Conservation (phyloP, 2,113 vertebrate species). For the Cyanoliseus patagonus region DNA sequence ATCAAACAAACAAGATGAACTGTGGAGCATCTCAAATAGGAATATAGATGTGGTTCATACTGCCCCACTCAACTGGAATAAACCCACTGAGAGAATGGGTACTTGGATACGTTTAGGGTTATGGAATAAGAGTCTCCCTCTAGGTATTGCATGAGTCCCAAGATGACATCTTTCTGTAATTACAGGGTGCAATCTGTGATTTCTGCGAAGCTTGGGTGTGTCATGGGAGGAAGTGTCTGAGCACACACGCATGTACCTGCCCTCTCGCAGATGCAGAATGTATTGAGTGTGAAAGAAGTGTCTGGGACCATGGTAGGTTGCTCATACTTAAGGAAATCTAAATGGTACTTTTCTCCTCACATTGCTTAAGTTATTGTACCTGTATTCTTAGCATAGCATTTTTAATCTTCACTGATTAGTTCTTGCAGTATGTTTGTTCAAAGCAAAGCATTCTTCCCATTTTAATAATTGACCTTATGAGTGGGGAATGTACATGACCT, state of each 20-base stretch:
- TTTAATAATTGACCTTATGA: background rate
- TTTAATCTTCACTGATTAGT: background rate
- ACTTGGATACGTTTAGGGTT: background rate
- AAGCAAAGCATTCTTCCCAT: background rate
- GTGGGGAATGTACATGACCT: background rate
- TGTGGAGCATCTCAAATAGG: background rate
- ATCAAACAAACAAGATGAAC: background rate
- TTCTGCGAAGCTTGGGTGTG: conserved; percentile 99
- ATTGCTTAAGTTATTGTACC: background rate
- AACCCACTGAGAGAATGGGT: background rate
- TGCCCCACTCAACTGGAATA: background rate
- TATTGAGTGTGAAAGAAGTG: conserved; percentile 90
- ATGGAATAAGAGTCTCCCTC: background rate
- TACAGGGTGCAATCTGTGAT: conserved; percentile 95
- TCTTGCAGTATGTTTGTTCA: background rate
- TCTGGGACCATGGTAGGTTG: conserved; percentile 95
- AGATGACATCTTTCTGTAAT: background rate
- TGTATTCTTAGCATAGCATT: background rate
- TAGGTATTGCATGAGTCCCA: background rate
- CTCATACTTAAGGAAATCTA: background rate
- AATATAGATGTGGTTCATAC: background rate
- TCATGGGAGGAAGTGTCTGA: conserved; percentile 93
- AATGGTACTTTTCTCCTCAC: background rate
- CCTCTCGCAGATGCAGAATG: conserved; percentile 93
- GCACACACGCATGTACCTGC: conserved; percentile 90